Conservation (phyloP, 2,888 invertebrate genomes). For the Machimus rusticus region DNA sequence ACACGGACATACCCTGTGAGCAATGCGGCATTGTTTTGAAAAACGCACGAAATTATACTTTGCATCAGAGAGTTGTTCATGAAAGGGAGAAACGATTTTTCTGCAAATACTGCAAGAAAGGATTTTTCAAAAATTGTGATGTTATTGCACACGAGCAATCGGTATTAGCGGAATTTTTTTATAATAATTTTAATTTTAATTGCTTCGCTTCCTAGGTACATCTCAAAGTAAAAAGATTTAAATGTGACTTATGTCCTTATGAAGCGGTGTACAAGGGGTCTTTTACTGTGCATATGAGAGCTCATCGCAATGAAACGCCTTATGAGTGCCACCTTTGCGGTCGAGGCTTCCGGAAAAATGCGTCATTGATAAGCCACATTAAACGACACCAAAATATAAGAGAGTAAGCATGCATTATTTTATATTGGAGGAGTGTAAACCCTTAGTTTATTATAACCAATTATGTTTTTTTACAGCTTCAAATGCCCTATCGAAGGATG, state of each 20-base stretch:
- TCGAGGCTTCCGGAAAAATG: constrained; percentile 56
- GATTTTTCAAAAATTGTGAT: constrained; percentile 59
- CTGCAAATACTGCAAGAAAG: constrained; percentile 56
- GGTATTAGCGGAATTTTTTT: constrained; percentile 44
- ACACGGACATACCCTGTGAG: constrained; percentile 54
- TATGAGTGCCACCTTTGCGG: constrained; percentile 56
- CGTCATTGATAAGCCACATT: constrained; percentile 54
- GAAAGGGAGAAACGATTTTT: constrained; percentile 55
- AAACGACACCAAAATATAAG: constrained; percentile 54
- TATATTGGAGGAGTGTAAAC: not conserved
- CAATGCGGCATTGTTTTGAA: constrained; percentile 55
- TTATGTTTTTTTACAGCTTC: constrained; percentile 22
- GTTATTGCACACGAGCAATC: constrained; percentile 54
- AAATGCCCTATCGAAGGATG: constrained; percentile 44
- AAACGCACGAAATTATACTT: constrained; percentile 55
- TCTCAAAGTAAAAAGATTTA: constrained; percentile 25
- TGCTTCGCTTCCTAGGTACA: constrained; percentile 32
- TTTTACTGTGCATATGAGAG: constrained; percentile 55
- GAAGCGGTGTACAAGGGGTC: constrained; percentile 56
- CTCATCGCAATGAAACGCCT: constrained; percentile 54
- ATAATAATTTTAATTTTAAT: not conserved
- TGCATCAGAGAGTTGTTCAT: constrained; percentile 57
- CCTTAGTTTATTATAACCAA: not conserved
- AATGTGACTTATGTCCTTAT: constrained; percentile 53
- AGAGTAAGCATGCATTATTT: constrained; percentile 48